Conservation (phyloP, 2,113 vertebrate genomes). For the Alouatta palliata region DNA sequence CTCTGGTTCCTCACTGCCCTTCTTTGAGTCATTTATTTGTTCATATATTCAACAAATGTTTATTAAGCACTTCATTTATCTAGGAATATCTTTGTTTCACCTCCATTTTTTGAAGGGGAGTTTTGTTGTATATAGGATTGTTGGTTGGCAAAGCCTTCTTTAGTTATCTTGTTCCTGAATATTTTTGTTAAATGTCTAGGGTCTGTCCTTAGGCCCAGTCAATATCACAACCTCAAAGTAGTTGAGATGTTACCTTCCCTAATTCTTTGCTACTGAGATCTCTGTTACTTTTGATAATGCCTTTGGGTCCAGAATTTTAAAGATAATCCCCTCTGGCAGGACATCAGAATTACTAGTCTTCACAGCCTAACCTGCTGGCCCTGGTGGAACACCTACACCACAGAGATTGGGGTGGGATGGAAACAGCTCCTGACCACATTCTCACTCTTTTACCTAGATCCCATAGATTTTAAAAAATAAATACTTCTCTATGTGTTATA, state of each 20-base stretch:
- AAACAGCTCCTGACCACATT: neutral
- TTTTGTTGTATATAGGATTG: conserved; percentile 2
- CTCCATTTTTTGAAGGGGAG: neutral
- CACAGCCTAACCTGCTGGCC: neutral
- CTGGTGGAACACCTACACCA: neutral
- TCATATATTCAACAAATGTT: neutral
- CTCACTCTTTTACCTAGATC: neutral
- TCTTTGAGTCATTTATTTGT: neutral
- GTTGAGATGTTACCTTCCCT: neutral
- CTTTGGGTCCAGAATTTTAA: neutral
- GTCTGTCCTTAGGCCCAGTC: neutral
- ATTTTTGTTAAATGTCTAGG: neutral
- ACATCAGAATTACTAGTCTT: neutral
- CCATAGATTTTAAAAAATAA: neutral
- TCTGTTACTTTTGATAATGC: neutral
- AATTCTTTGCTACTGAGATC: neutral
- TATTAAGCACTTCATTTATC: neutral
- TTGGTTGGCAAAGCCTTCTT: neutral
- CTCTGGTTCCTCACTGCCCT: neutral
- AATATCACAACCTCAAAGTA: neutral
- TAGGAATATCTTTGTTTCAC: neutral
- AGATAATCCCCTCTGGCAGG: neutral
- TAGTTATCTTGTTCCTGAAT: neutral
- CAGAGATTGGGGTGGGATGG: neutral
- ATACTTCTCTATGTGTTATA: neutral